Evolutionary conservation across 2,113 vertebrate species (phyloP).

Genomic region (Platycercus adscitus): DNA sequence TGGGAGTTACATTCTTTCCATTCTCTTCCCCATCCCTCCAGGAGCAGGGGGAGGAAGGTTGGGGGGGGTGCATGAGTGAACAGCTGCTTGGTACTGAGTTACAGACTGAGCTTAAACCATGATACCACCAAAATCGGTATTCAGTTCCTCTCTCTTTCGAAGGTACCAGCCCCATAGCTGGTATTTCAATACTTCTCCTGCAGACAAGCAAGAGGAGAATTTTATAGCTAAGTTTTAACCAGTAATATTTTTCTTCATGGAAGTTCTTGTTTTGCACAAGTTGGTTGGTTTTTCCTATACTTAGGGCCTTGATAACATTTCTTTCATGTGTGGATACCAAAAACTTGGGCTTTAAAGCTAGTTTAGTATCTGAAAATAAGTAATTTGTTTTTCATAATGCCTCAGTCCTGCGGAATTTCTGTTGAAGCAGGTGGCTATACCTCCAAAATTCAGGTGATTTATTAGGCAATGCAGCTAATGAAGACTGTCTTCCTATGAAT

Average conservation of each 20-base stretch:
- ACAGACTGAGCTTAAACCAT: too few relatives aligned
- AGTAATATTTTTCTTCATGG: background rate
- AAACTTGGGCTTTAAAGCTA: background rate
- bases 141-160: background rate
- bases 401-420: background rate
- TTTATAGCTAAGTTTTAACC: background rate
- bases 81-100: too few relatives aligned
- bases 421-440: background rate
- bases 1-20: too few relatives aligned
- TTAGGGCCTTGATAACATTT: background rate
- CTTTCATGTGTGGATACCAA: background rate
- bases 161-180: background rate
- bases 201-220: background rate
- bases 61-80: too few relatives aligned
- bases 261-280: background rate
- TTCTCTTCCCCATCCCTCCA: too few relatives aligned
- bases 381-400: background rate
- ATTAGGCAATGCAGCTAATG: background rate
- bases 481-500: background rate
- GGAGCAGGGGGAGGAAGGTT: too few relatives aligned
- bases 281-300: background rate
- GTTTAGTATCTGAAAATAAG: background rate
- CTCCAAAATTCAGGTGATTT: background rate
- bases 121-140: background rate
- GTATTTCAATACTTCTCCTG: background rate